phyloP scores from a whole-genome alignment of 1,140 invertebrate species.

The Drosophila takahashii region DNA sequence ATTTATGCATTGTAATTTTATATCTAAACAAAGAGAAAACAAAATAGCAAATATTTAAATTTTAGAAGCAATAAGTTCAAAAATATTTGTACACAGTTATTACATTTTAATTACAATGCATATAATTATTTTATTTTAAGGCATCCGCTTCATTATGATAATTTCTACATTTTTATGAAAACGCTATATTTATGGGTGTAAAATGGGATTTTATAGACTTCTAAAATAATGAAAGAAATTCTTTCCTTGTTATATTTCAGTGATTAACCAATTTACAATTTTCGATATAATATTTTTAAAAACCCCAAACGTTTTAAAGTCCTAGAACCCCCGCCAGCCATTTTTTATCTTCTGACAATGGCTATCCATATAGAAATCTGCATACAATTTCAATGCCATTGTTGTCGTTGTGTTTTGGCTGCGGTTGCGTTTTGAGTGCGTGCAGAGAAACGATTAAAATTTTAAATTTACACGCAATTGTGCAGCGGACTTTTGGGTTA shows the following conservation, averaged over 20 bases:
- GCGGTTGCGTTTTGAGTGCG: constrained; percentile 54
- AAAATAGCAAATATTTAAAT: not conserved
- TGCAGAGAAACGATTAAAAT: constrained; percentile 76
- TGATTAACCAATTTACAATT: not conserved
- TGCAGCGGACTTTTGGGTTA: constrained; percentile 22
- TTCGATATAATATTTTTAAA: not conserved
- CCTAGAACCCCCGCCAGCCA: not conserved
- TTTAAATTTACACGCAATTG: constrained; percentile 80
- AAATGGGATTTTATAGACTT: not conserved
- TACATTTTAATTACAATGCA: not conserved
- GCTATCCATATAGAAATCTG: constrained; percentile 15
- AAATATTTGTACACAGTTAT: not conserved
- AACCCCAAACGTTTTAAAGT: not conserved
- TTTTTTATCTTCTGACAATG: constrained; percentile 21
- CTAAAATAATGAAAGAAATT: not conserved
- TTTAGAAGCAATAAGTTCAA: not conserved
- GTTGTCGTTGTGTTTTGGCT: constrained; percentile 43
- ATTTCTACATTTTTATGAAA: not conserved
- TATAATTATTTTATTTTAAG: not conserved
- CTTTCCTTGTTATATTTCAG: not conserved
- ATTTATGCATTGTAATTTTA: not conserved
- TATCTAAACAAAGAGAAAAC: not conserved
- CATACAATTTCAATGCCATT: constrained; percentile 58
- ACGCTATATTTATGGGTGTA: not conserved
- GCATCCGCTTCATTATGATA: not conserved